Conservation (phyloP, 2,113 vertebrate species). For the Phrynosoma platyrhinos region DNA sequence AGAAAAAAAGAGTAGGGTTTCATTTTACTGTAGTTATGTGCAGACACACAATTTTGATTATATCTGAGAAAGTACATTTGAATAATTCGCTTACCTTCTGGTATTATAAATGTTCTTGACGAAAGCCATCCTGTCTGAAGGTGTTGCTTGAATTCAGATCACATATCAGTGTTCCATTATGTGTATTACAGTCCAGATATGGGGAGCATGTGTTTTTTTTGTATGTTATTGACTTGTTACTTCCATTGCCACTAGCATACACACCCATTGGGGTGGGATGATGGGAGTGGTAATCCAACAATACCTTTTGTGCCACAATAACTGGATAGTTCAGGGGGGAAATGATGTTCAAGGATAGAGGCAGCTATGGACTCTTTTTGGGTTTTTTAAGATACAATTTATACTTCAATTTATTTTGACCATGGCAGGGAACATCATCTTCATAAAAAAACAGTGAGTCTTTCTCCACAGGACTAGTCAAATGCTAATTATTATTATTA, state of each 20-base stretch:
- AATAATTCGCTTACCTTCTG: not conserved
- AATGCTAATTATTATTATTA: conserved; percentile 64
- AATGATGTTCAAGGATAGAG: too few species aligned
- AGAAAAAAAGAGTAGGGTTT: not conserved
- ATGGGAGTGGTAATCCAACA: too few species aligned
- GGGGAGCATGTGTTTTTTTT: too few species aligned
- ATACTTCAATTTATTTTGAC: conserved; percentile 19
- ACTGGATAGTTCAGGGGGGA: too few species aligned
- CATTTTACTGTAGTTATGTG: not conserved
- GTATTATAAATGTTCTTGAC: too few species aligned
- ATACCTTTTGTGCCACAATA: not conserved
- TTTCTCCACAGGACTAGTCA: conserved; percentile 41
- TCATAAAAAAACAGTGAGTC: conserved; percentile 6
- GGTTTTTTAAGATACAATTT: not conserved
- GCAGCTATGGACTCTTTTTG: not conserved
- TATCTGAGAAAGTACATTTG: not conserved
- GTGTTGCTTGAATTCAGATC: not conserved
- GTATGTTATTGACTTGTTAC: too few species aligned
- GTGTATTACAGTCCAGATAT: too few species aligned
- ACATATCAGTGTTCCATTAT: too few species aligned
- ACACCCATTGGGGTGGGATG: too few species aligned
- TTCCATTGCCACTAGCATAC: too few species aligned
- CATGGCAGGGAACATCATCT: rapidly evolving
- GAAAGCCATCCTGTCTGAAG: not conserved
- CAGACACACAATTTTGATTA: not conserved